A percentile compares a stretch with the other conserved stretches of the same genome.
Conservation (phyloP, 2,113 vertebrate genomes). For the Tupaia chinensis region DNA sequence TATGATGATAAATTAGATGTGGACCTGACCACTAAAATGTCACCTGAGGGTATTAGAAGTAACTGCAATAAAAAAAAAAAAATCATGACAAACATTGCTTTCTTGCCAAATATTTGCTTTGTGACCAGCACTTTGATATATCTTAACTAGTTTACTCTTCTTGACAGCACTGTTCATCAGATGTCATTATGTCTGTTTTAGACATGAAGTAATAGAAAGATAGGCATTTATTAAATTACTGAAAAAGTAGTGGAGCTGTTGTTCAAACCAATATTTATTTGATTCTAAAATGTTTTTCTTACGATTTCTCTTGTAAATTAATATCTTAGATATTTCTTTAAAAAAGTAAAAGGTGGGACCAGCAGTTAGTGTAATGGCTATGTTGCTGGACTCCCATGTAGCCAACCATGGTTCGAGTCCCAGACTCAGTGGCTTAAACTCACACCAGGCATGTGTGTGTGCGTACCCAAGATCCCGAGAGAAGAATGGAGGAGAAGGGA, state of each 20-base stretch:
- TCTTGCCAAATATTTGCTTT: not conserved
- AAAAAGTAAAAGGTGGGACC: not conserved
- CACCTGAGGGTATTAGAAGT: fast-evolving
- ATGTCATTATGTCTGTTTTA: not conserved
- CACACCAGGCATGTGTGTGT: too few relatives aligned
- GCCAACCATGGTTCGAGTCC: too few relatives aligned
- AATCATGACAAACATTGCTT: too few relatives aligned
- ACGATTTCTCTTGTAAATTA: not conserved
- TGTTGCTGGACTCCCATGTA: too few relatives aligned
- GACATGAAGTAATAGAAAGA: not conserved
- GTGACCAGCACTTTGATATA: fast-evolving
- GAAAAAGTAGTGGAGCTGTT: not conserved
- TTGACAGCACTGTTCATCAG: not conserved
- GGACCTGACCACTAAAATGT: not conserved
- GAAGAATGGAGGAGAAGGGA: too few relatives aligned
- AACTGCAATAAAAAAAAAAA: too few relatives aligned
- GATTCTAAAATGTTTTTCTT: not conserved
- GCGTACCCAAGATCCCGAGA: too few relatives aligned
- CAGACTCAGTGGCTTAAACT: too few relatives aligned
- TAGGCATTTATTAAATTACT: not conserved
- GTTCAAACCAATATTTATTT: not conserved
- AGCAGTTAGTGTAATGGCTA: too few relatives aligned
- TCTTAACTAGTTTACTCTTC: not conserved
- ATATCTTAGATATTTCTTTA: not conserved
- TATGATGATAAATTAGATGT: not conserved